Evolutionary conservation across 2,888 invertebrate species (phyloP).

Genomic region (Sturmia bella): DNA sequence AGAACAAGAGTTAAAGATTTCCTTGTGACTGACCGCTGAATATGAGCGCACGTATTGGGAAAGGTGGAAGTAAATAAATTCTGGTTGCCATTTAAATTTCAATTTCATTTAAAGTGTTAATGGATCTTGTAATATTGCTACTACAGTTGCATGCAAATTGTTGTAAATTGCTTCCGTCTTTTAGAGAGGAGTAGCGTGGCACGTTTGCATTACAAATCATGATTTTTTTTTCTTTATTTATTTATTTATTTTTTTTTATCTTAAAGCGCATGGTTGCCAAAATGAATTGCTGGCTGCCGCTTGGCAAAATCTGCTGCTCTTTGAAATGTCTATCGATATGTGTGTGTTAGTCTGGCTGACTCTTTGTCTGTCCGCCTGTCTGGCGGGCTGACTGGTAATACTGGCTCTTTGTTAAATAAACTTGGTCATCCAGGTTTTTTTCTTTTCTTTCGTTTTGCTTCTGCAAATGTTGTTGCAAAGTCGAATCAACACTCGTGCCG

Average conservation of each 20-base stretch:
- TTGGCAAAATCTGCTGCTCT: conserved; percentile 2
- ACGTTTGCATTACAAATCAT: no score
- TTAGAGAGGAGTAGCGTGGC: conserved; percentile 44
- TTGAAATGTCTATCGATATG: conserved; percentile 12
- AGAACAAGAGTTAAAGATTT: not conserved
- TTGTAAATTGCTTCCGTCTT: conserved; percentile 64
- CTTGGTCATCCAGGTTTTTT: conserved; percentile 60
- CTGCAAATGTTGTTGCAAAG: conserved; percentile 50
- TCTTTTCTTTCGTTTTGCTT: conserved; percentile 37
- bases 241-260: conserved; percentile 26
- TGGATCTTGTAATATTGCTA: conserved; percentile 59
- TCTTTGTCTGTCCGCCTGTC: not conserved
- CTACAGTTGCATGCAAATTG: conserved; percentile 68
- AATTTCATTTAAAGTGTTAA: conserved; percentile 68
- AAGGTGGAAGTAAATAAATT: conserved; percentile 33
- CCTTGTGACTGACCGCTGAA: not conserved
- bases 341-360: not conserved
- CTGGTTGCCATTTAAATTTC: conserved; percentile 66
- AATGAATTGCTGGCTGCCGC: conserved; percentile 38
- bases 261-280: conserved; percentile 46
- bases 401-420: conserved; percentile 47
- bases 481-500: conserved; percentile 70
- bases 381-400: conserved; percentile 5
- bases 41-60: not conserved
- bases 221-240: no score